phyloP scores from a whole-genome alignment of 2,888 invertebrate genomes.

The Phortica okadai region DNA sequence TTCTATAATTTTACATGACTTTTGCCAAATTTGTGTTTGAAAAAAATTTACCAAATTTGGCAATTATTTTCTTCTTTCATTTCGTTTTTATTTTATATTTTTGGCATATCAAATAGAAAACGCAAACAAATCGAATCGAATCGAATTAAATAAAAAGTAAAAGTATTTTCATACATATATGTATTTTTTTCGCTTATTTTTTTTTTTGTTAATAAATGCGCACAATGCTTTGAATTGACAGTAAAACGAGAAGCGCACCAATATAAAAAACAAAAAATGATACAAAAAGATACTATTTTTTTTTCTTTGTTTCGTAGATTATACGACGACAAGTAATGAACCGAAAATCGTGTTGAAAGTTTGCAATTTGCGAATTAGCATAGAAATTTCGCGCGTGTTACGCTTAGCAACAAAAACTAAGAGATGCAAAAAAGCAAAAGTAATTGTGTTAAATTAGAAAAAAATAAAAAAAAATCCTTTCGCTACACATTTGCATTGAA shows the following conservation, averaged over 20 bases:
- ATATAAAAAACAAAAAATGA: background rate
- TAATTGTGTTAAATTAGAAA: too few relatives aligned
- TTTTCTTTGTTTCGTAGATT: too few relatives aligned
- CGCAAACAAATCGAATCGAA: slow-evolving; percentile 31
- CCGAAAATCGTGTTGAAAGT: slow-evolving; percentile 11
- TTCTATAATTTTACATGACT: background rate
- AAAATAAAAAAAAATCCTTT: too few relatives aligned
- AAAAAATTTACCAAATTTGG: slow-evolving; percentile 13
- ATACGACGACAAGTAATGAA: too few relatives aligned
- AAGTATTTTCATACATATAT: slow-evolving; percentile 34
- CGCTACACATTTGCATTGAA: background rate
- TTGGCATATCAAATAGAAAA: background rate
- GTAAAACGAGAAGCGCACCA: background rate
- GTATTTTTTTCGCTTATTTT: too few relatives aligned
- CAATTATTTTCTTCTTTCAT: slow-evolving; percentile 11
- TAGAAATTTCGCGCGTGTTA: background rate
- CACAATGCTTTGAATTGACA: too few relatives aligned
- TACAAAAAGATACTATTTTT: background rate
- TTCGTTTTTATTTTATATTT: slow-evolving; percentile 6
- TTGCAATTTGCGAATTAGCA: slow-evolving; percentile 10
- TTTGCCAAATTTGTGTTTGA: background rate
- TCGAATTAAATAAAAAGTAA: slow-evolving; percentile 39
- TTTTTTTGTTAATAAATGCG: too few relatives aligned
- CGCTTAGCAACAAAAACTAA: background rate
- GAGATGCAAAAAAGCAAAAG: too few relatives aligned